Percentiles rank a stretch among this genome's conserved stretches.
Evolutionary conservation across 2,888 invertebrate species (phyloP).

Genomic region (Cacoxenus indagator): DNA sequence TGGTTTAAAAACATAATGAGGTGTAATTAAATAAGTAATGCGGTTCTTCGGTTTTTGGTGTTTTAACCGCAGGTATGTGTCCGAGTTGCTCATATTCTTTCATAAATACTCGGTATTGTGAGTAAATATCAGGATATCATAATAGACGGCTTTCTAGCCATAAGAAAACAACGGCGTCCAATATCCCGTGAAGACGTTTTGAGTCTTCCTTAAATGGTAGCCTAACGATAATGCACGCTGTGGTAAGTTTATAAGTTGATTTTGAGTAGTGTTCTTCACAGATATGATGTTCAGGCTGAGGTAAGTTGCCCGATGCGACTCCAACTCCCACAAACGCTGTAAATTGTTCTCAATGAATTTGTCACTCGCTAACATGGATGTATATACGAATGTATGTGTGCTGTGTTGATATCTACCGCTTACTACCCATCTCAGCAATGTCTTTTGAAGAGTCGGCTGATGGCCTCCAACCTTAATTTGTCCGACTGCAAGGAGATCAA

Average conservation of each 20-base stretch:
- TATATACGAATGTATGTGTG: not conserved
- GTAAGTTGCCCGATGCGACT: not conserved
- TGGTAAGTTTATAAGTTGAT: not conserved
- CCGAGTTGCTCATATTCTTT: not conserved
- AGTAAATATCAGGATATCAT: not conserved
- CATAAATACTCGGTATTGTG: not conserved
- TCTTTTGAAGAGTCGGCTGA: not conserved
- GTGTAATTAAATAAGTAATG: conserved; percentile 34
- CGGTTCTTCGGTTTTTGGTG: conserved; percentile 11
- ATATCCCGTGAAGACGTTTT: not conserved
- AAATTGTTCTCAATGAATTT: not conserved
- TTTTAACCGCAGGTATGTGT: conserved; percentile 18
- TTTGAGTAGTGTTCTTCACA: not conserved
- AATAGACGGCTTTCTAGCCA: not conserved
- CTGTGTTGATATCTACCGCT: not conserved
- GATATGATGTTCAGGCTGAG: not conserved
- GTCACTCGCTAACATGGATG: not conserved
- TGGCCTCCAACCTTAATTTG: not conserved
- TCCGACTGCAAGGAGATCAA: not conserved
- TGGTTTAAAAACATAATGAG: conserved; percentile 35
- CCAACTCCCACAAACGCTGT: not conserved
- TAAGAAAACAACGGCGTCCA: not conserved
- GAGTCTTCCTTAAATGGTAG: not conserved
- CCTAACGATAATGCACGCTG: not conserved
- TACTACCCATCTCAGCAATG: not conserved